Evolutionary conservation across 2,797 vertebrate species (phyloP).

Genomic region (Spizella passerina): DNA sequence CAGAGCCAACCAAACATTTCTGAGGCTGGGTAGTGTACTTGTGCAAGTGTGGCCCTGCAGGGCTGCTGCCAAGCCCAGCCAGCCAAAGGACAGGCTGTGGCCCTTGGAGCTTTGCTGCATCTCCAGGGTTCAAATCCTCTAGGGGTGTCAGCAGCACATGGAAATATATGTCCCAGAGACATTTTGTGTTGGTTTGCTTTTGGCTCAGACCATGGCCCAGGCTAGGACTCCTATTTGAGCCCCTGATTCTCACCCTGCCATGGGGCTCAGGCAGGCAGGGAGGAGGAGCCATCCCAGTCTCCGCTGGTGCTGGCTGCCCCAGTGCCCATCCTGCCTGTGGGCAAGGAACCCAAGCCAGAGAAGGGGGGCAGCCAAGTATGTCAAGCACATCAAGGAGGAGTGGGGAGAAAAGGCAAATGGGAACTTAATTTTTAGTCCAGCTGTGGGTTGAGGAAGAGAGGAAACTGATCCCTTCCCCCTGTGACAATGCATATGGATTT

Average conservation of each 20-base stretch:
- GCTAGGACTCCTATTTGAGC: background rate
- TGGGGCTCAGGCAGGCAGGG: background rate
- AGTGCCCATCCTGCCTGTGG: background rate
- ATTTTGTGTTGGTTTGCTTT: background rate
- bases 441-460: background rate
- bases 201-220: background rate
- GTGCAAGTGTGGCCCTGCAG: background rate
- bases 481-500: background rate
- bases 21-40: too few species aligned
- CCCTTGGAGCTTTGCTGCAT: rapidly evolving
- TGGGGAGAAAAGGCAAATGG: background rate
- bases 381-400: rapidly evolving
- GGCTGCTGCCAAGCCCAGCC: background rate
- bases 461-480: background rate
- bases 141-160: background rate
- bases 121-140: background rate
- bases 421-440: background rate
- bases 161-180: background rate
- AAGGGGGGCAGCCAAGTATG: background rate
- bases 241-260: background rate
- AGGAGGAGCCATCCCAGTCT: background rate
- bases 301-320: background rate
- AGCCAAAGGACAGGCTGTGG: background rate
- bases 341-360: background rate
- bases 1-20: background rate